Evolutionary conservation across 2,113 vertebrate genomes (phyloP), one percentile per base, ranked within the genome.

Genomic region (Natator depressus): DNA sequence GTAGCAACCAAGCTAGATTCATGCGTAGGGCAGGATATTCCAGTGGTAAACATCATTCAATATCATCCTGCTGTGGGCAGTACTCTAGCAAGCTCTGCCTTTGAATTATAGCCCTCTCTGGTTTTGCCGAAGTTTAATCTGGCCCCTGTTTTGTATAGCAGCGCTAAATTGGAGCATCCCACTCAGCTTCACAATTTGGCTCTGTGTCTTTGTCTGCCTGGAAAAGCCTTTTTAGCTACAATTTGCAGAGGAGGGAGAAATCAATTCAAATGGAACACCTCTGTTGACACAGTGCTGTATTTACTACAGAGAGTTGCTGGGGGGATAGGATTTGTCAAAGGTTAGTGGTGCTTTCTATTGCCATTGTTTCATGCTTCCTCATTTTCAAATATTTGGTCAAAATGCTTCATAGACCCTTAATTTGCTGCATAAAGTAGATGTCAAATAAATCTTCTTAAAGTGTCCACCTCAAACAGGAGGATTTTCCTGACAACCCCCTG

Each of bases 1-100:
- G 90, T 97, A 96, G 95, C 93, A 96, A 97, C 93, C 90, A 94
- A 92, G 85, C 82, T 84, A 96, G 93, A 95, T 96, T 95, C 94
- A 96, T 91, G 95, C 93, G 94, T 87, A 93, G 90, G 94, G 92
- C 92, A 94, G 82, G 65, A 95, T 93, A 94, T 96, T 95, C 85
- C 54, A 55, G 88, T 80, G 87, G 85, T 86, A 95, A 95, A 95
- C 91, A 97, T 89, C 92, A 84, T 82, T 95, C 81, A 24, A 84
- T 91, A 76, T 86, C 85, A 93, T 80, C 93, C 90, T 82, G 90
- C 95, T 96, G 95, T 91, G 92, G 93, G 85, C 94, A 96, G 91
- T 91, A 85, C 50, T 93, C 90, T 95, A 94, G 91, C 87, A 94
- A 95, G 91, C 86, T 5, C 55, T 80, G 82, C 91, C 84, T 83